Base-by-base conservation (phyloP, 2,113 vertebrate species). In the Cavia aperea region DNA sequence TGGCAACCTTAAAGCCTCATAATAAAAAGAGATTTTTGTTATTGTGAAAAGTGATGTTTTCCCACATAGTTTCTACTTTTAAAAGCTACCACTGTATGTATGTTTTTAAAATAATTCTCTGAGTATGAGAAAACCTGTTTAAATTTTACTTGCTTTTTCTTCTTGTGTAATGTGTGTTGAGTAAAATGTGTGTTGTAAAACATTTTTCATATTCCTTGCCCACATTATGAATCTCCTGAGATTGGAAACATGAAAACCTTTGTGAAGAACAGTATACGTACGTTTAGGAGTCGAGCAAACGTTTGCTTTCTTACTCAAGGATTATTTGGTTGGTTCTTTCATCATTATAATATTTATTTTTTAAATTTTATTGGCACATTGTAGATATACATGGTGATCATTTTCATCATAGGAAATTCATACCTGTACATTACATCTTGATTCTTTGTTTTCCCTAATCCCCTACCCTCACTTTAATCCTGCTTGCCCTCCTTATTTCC, bases 151-250 rank as follows among this genome's bases (percentile, higher is more conserved):
- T 56, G 21, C 10, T 90, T 65, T 93, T 83, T 31, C 75, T 68
- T 70, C 29, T 92, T 46, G 1, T 70, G 31, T 39, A 81, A 90
- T 23, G 3, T 26, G 10, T 81, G 89, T 93, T 92, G n/a, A 31
- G 8, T 54, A 78, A 95, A 91, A 82, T 66, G 31, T 60, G 86
- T 15, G 77, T 26, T 84, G 66, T 84, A 79, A 86, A 89, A 84
- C 54, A 23, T 72, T 92, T 88, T 78, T 51, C 23, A 62, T 66
- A 65, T 4, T 86, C 24, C 5, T 31, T 65, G 8, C n/a, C 26
- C 65, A 82, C 7, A 72, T 36, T 77, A 12, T 16, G 1, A 62
- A 33, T 0, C 16, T 33, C 24, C 4, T 72, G 66, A 66, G 24
- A 16, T 33, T 81, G 36, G 60, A 90, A 89, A 89, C 12, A n/a